Conservation (phyloP, 1,140 invertebrate genomes). For the Zaprionus taronus region DNA sequence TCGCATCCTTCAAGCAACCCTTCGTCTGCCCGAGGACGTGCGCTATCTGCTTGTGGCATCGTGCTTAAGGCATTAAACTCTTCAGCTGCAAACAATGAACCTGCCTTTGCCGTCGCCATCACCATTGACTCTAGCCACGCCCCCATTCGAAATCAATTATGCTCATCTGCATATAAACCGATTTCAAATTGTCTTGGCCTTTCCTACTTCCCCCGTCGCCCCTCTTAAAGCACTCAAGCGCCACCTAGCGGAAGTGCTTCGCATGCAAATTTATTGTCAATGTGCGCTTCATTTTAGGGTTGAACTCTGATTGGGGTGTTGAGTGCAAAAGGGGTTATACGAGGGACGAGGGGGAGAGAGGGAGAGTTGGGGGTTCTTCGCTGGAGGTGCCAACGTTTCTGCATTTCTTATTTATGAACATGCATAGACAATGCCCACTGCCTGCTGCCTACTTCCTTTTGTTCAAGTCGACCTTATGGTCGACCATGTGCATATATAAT, state of each 20-base stretch:
- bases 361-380: conserved; percentile 20
- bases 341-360: neutral
- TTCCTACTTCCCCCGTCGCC: conserved; percentile 2
- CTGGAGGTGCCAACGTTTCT: conserved; percentile 53
- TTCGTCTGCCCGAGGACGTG: conserved; percentile 26
- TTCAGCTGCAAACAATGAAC: conserved; percentile 55
- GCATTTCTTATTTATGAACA: conserved; percentile 83
- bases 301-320: conserved; percentile 22
- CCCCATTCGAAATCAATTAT: conserved; percentile 80
- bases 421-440: conserved; percentile 74
- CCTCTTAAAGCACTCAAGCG: conserved; percentile 28
- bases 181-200: conserved; percentile 60
- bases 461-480: conserved; percentile 43
- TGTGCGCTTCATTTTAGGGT: conserved; percentile 23
- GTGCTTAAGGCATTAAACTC: conserved; percentile 60
- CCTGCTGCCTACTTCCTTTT: conserved; percentile 41
- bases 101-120: neutral
- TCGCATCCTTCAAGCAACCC: neutral
- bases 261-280: conserved; percentile 83
- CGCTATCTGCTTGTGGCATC: conserved; percentile 58
- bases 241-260: conserved; percentile 69
- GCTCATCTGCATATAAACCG: conserved; percentile 83
- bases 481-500: conserved; percentile 17
- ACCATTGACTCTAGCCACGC: neutral
- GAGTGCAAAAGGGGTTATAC: neutral